A percentile compares a stretch with the other conserved stretches of the same genome.
Conservation (phyloP, 2,113 vertebrate genomes). For the Lasiurus borealis region DNA sequence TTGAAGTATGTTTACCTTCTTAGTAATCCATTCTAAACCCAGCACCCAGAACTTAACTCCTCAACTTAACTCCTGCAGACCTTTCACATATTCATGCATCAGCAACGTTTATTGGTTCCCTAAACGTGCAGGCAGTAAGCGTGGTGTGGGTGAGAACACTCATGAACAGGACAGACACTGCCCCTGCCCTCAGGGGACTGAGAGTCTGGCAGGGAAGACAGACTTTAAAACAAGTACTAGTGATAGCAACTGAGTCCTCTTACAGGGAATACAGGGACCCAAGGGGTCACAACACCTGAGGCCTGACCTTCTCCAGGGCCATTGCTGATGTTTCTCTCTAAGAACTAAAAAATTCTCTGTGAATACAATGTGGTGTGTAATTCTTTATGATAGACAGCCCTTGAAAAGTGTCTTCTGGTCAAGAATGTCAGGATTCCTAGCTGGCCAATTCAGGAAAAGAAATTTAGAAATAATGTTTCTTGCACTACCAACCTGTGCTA, state of each 20-base stretch:
- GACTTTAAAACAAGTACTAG: neutral
- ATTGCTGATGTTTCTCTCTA: neutral
- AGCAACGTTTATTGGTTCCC: neutral
- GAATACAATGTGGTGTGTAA: neutral
- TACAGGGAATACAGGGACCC: no score
- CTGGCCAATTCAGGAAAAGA: neutral
- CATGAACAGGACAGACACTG: neutral
- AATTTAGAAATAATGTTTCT: neutral
- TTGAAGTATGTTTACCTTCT: neutral
- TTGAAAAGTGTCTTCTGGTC: neutral
- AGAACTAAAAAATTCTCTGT: neutral
- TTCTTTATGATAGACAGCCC: neutral
- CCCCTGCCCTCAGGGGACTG: neutral
- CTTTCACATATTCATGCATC: neutral
- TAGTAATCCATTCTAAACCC: neutral
- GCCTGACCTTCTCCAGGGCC: neutral
- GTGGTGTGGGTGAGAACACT: no score
- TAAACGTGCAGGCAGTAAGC: no score
- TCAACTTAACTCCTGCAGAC: neutral
- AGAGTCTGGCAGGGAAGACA: neutral
- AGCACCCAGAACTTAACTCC: neutral
- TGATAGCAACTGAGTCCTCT: neutral
- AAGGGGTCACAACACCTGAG: accelerated
- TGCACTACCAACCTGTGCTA: neutral
- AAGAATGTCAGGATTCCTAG: neutral